Base-by-base conservation (phyloP, 1,140 invertebrate species). In the Schlechtendalia chinensis region DNA sequence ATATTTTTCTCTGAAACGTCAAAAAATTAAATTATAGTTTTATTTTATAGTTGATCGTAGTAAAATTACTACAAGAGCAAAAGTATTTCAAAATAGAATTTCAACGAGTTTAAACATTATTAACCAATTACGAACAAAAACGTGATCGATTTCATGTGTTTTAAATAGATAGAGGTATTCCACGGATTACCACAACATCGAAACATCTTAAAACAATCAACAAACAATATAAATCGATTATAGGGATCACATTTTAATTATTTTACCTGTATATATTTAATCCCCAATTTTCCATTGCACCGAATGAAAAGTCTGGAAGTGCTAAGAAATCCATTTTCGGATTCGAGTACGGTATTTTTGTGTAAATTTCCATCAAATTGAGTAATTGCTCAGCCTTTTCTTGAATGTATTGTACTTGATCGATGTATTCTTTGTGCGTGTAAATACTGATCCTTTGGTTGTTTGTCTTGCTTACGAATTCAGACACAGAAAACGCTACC, bases 251-350 rank as follows among this genome's bases (percentile, higher is more conserved):
- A 39, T 4, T 3, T 3, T 39, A 39, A 8, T 4, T 8, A 8
- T 3, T 39, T 27, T 85, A 88, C 88, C 88, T 86, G 81, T 89
- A 91, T 10, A 88, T 89, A 2, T 91, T 87, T 1, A 91, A 84
- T 16, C 90, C 90, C 90, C 93, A 95, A 86, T 95, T 94, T 85
- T 95, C 93, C 92, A 95, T 94, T 27, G 93, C 95, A 58, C 92
- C 93, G 0, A 93, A 90, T 1, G 88, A 87, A 86, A 96, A 96
- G 82, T 93, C 89, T 8, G 92, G 91, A 59, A 93, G 88, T 16
- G 91, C 89, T 54, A 93, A 87, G 83, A 92, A 89, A 83, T 92
- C 89, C 83, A 89, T 84, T 84, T 90, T 86, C 56, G 87, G 86
- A 22, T 85, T 80, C 5, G 39, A 17, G 65, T 83, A 85, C 1